Evolutionary conservation across 2,797 vertebrate species (phyloP).

Genomic region (Malacoctenus gilli): DNA sequence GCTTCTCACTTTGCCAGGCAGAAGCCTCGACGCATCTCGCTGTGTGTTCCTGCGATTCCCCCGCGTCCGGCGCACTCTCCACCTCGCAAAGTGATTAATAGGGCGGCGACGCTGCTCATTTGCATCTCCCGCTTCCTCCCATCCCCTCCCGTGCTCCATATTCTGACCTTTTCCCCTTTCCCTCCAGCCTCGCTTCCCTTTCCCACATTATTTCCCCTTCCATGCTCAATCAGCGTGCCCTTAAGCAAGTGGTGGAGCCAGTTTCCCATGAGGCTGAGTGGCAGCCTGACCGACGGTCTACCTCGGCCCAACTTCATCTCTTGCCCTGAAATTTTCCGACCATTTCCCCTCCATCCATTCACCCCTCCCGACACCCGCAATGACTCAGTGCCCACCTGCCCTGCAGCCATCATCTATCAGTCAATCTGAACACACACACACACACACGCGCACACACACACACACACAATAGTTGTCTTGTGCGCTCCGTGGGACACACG

Average conservation of each 20-base stretch:
- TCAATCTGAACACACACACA: constrained; percentile 57
- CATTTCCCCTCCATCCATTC: constrained; percentile 40
- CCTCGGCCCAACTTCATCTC: constrained; percentile 48
- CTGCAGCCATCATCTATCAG: constrained; percentile 80
- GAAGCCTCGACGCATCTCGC: constrained; percentile 3
- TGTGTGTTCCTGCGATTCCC: constrained; percentile 18
- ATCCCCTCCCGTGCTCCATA: not conserved
- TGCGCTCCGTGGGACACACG: constrained; percentile 40
- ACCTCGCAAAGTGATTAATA: constrained; percentile 31
- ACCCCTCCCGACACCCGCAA: constrained; percentile 52
- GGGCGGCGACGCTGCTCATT: constrained; percentile 21
- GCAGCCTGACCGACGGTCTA: constrained; percentile 55
- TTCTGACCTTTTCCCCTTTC: constrained; percentile 2
- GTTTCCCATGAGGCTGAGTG: constrained; percentile 64
- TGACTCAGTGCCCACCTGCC: constrained; percentile 75
- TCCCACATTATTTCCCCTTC: constrained; percentile 50
- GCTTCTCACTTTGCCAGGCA: constrained; percentile 15
- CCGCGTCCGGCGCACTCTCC: not conserved
- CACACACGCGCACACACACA: constrained; percentile 17
- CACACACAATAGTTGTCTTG: constrained; percentile 47
- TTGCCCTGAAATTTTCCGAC: constrained; percentile 35
- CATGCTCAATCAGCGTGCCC: constrained; percentile 49
- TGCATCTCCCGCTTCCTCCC: constrained; percentile 25
- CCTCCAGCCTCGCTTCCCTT: constrained; percentile 34
- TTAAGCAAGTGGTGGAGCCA: constrained; percentile 49